These are phyloP conservation scores for Hypselothyrea guttata DNA, from an alignment of 2,888 invertebrate species.

Conservation along the genomic window DNA sequence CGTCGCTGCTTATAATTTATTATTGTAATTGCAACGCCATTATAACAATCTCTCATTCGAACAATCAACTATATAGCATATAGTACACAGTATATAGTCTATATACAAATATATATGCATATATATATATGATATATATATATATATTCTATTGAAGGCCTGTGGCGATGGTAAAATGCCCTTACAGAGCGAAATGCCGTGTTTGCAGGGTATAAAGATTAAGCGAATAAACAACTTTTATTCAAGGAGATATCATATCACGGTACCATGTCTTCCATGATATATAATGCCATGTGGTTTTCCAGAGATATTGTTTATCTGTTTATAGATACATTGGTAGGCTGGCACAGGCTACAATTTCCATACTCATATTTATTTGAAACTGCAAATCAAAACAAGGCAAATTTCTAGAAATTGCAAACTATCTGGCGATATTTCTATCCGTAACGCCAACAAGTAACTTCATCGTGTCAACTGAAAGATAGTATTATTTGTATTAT, in stretches of 20 bases:
- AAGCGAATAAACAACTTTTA: constrained; percentile 21
- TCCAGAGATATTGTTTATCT: too few relatives aligned
- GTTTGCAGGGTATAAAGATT: constrained; percentile 14
- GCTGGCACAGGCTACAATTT: too few relatives aligned
- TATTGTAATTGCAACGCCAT: constrained; percentile 61
- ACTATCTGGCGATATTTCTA: too few relatives aligned
- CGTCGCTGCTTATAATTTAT: constrained; percentile 57
- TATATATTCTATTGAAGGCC: constrained; percentile 19
- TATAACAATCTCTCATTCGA: constrained; percentile 36
- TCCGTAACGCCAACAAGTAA: too few relatives aligned
- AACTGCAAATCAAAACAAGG: background rate
- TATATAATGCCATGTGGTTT: constrained; percentile 38
- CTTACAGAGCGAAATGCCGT: constrained; percentile 8
- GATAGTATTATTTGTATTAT: too few relatives aligned
- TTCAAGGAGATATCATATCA: constrained; percentile 30
- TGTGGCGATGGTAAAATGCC: constrained; percentile 23
- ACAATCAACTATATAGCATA: background rate
- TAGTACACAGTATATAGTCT: too few relatives aligned
- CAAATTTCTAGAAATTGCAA: constrained; percentile 8
- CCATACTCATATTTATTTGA: background rate
- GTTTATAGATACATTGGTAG: background rate
- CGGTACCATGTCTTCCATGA: constrained; percentile 13
- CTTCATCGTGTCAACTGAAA: too few relatives aligned
- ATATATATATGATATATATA: too few relatives aligned
- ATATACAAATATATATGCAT: too few relatives aligned